Evolutionary conservation across 2,888 invertebrate species (phyloP), one percentile per base, ranked within the genome.

Genomic region (Pachliopta kotzebuea): DNA sequence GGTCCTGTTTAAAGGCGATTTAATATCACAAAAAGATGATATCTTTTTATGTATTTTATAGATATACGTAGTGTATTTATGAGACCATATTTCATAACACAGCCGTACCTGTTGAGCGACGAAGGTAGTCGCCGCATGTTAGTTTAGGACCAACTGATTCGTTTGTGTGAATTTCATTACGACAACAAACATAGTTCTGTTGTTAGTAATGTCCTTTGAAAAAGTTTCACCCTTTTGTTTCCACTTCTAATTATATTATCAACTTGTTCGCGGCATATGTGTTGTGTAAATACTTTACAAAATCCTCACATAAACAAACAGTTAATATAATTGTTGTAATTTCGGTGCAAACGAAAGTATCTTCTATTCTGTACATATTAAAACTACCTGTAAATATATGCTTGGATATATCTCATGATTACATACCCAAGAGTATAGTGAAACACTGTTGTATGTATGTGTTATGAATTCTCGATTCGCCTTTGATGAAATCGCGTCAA

Each of bases 81-180:
- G 4, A 45, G 18, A 7, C n/a, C 8, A 45, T 45, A 45, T n/a
- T n/a, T 45, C 45, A 45, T 45, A 45, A 55, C 26, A 7, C 49
- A 62, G 26, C 17, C 14, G n/a, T 63, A 57, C 62, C 57, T 63
- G 57, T 57, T 56, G 57, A 62, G 56, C 21, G 56, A 4, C 4
- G 11, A 37, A 52, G 60, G 56, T 23, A 53, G 62, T 62, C 56
- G 62, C 54, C 66, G 42, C 59, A 60, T 64, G 63, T 68, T 68
- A 53, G 63, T 56, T 68, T 68, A 66, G 67, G 65, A 56, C 62
- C 23, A 8, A 18, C 60, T 66, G 65, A 69, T 67, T 69, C 63
- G 67, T 66, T 69, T 69, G 66, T 64, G 50, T 58, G 56, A 69
- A 68, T 67, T 69, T 64, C 55, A 66, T 66, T 66, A 69, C 56